Conservation (phyloP, 2,797 vertebrate species). For the Monodelphis domestica region DNA sequence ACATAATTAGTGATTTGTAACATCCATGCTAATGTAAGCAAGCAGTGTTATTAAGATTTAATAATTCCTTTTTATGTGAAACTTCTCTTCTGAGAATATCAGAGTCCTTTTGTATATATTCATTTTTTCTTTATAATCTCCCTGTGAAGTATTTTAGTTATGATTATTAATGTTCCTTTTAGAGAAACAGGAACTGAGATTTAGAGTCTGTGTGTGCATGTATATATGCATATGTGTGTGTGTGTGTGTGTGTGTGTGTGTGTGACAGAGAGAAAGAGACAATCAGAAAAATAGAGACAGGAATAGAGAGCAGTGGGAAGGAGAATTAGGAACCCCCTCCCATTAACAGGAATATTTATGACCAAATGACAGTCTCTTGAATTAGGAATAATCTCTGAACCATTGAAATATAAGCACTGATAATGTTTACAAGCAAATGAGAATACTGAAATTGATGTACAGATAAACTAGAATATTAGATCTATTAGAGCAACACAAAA, state of each 20-base stretch:
- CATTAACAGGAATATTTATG: not conserved
- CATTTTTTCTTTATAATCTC: not conserved
- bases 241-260: too few species aligned
- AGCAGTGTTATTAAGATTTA: not conserved
- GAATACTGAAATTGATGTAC: not conserved
- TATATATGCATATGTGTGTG: not conserved
- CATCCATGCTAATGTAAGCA: not conserved
- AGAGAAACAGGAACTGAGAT: not conserved
- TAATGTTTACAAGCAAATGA: not conserved
- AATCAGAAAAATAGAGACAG: not conserved
- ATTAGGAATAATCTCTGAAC: not conserved
- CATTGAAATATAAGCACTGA: not conserved
- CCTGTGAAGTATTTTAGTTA: not conserved
- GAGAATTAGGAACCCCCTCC: not conserved
- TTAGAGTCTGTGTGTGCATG: not conserved
- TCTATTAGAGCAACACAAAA: constrained; percentile 7
- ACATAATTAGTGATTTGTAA: not conserved
- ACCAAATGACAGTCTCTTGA: not conserved
- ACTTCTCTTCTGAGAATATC: not conserved
- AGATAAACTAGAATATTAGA: not conserved
- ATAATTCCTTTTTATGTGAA: not conserved
- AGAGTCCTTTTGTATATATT: not conserved
- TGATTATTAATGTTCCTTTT: not conserved
- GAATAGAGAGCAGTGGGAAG: not conserved
- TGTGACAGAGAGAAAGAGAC: too few species aligned